phyloP scores from a whole-genome alignment of 2,888 invertebrate species.

The Eutolmus rufibarbis region DNA sequence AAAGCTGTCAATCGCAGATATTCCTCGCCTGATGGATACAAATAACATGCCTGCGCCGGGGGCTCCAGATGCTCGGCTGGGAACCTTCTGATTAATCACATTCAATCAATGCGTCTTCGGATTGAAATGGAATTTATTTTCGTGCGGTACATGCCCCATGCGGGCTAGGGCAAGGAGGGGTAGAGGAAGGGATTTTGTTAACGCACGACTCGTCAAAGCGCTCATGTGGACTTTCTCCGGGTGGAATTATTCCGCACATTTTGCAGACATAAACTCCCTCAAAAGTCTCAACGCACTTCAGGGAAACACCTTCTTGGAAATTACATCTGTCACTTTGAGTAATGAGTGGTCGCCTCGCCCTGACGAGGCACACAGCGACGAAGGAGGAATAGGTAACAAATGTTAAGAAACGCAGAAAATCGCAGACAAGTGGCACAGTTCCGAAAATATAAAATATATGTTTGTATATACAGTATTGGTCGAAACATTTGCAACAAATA shows the following conservation, averaged over 20 bases:
- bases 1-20: conserved; percentile 1
- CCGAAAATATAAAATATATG: no score
- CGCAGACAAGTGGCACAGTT: neutral
- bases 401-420: neutral
- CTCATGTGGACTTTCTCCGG: neutral
- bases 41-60: neutral
- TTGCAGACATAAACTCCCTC: neutral
- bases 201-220: neutral
- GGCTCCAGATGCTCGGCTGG: neutral
- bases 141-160: neutral
- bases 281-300: neutral
- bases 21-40: neutral
- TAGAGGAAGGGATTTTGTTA: neutral
- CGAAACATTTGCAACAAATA: no score
- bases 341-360: neutral
- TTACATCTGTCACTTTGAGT: neutral
- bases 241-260: neutral
- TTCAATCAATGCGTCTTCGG: neutral
- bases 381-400: neutral
- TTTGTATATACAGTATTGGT: no score
- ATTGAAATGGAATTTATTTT: neutral
- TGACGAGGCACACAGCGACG: neutral
- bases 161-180: neutral
- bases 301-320: neutral
- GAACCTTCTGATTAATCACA: neutral